Percentiles rank a stretch among this genome's conserved stretches.
phyloP scores from a whole-genome alignment of 1,140 invertebrate species.

The Drosophila takahashii region DNA sequence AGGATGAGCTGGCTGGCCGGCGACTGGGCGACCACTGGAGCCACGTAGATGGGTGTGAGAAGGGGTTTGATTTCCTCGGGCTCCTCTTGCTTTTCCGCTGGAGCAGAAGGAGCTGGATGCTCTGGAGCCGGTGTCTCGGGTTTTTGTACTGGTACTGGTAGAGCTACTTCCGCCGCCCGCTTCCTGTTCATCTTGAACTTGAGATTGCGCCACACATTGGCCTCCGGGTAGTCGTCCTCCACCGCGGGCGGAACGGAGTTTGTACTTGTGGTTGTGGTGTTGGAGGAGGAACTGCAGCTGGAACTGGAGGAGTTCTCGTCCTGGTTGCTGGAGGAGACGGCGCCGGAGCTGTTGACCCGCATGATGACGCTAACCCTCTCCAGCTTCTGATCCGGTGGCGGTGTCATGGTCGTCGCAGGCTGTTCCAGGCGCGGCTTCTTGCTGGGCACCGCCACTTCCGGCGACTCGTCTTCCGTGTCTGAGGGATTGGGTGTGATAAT shows the following conservation, averaged over 20 bases:
- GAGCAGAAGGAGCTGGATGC: constrained; percentile 7
- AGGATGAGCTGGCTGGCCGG: constrained; percentile 55
- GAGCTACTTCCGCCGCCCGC: constrained; percentile 61
- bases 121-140: constrained; percentile 10
- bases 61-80: constrained; percentile 19
- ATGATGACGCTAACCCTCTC: constrained; percentile 90
- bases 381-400: constrained; percentile 70
- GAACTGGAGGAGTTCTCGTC: constrained; percentile 55
- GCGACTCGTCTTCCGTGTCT: constrained; percentile 85
- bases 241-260: constrained; percentile 34
- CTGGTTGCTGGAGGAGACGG: constrained; percentile 61
- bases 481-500: constrained; percentile 85
- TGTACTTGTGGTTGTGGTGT: constrained; percentile 32
- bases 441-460: constrained; percentile 81
- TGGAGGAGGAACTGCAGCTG: constrained; percentile 34
- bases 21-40: constrained; percentile 14
- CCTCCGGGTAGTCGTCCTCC: constrained; percentile 83
- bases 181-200: constrained; percentile 91
- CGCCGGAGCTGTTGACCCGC: constrained; percentile 90
- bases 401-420: constrained; percentile 58
- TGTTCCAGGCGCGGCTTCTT: constrained; percentile 83
- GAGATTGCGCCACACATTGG: constrained; percentile 89
- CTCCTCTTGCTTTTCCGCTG: constrained; percentile 6
- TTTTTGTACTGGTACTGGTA: constrained; percentile 44
- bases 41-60: constrained; percentile 36